Evolutionary conservation across 2,888 invertebrate genomes (phyloP), one percentile per base, ranked within the genome.

Genomic region (Metellina segmentata): DNA sequence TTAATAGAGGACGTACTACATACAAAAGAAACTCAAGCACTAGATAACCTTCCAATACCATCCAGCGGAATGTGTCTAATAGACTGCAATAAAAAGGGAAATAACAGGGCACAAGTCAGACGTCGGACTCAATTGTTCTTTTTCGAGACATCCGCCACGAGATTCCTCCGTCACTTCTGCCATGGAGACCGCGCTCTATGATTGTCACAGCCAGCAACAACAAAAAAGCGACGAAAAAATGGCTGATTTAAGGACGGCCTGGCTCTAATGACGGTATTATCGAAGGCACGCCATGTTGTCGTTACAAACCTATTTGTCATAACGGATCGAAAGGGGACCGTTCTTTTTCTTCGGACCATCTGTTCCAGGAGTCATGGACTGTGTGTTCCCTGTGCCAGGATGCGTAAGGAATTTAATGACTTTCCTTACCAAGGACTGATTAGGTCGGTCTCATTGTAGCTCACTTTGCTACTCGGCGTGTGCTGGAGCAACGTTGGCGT

Each of bases 261-360:
- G 11, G 34, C 82, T 77, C 82, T 89, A 89, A 89, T 89, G 82
- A 82, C 77, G 70, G 89, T 83, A 83, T 89, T 89, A 89, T 89
- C 82, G 75, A 72, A 51, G 71, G 70, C 89, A 89, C 89, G 89
- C 82, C 77, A 89, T 75, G 69, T 48, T 82, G 89, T 82, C 89
- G 77, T 89, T 89, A 82, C 81, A 77, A 77, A 82, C 69, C 89
- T 89, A 89, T 89, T 89, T 89, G 89, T 89, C 89, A 89, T 81
- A 49, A 34, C 52, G 61, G 81, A 88, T 81, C 81, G 81, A 81
- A 86, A 52, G 34, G n/a, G 74, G n/a, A 53, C 51, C 69, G 48
- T 75, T 13, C 52, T 87, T 78, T 79, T 87, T 79, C 70, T 85
- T 16, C 74, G 34, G 16, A 19, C 89, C 89, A 89, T 77, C 75